Base-by-base conservation (phyloP, 2,113 vertebrate species). In the Oncorhynchus keta region DNA sequence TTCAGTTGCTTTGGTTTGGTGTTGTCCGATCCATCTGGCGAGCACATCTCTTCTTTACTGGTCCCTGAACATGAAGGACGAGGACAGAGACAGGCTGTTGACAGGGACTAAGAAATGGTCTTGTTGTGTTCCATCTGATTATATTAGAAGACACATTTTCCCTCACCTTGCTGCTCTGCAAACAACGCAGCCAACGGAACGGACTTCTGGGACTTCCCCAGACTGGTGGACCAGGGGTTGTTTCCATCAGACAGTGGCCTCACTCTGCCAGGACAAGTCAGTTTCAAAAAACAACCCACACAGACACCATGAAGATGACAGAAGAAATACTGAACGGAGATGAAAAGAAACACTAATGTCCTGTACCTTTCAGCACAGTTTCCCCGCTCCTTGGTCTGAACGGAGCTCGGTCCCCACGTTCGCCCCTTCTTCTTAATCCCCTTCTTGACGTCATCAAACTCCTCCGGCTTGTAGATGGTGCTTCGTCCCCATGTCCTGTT, bases 201-300 rank as follows among this genome's bases (percentile, higher is more conserved):
- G 77, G 93, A 91, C 87, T 95, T 98, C 92, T 96, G 97, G 79
- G 89, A 91, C 89, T 96, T 98, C 87, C 97, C 89, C 85, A 97
- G 86, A 89, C 95, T 89, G 2, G 96, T 96, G 86, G 97, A 97
- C 97, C 97, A 99, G 75, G 97, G 97, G 81, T 96, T 98, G 81
- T 93, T 96, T 84, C 97, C 97, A 74, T 98, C 97, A 5, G 97
- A 99, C 76, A 99, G 96, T 18, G 97, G 97, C 84, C 97, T 95
- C 79, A 98, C 78, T 91, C 97, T 99, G 87, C 62, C 72, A 74
- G 70, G 14, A 30, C 48, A 24, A 77, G 55, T 62, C 14, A 35
- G 35, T 61, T 62, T 24, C 7, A 16, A 11, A 14, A 32, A 12
- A 14, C 62, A 68, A 71, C 9, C 59, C 18, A 74, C 32, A 65